Evolutionary conservation across 2,888 invertebrate genomes (phyloP).

Genomic region (Drosophila falleni): DNA sequence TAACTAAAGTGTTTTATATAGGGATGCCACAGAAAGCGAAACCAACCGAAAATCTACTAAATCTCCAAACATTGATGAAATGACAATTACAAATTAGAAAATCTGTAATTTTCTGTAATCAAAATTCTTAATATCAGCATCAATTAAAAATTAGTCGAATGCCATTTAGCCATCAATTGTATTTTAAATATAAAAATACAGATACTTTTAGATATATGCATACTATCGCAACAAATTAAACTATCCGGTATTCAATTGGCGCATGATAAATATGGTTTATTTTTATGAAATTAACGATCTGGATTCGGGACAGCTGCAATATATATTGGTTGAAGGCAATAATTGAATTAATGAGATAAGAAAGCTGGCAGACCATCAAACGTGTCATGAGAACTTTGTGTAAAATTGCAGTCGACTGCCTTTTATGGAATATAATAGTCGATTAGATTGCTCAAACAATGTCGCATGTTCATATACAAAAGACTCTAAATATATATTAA

Average conservation of each 20-base stretch:
- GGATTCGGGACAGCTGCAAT: slow-evolving; percentile 18
- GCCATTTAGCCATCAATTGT: too few species aligned
- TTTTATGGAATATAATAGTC: slow-evolving; percentile 46
- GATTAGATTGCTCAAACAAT: slow-evolving; percentile 60
- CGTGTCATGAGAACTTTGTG: slow-evolving; percentile 31
- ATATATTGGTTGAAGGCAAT: slow-evolving; percentile 19
- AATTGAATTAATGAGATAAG: slow-evolving; percentile 71
- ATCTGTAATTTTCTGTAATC: too few species aligned
- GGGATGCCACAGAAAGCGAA: too few species aligned
- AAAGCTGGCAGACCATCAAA: slow-evolving; percentile 41
- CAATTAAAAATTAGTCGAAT: too few species aligned
- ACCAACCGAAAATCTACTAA: too few species aligned
- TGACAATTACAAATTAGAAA: too few species aligned
- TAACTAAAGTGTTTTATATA: too few species aligned
- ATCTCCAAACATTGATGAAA: too few species aligned
- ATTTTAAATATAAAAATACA: too few species aligned
- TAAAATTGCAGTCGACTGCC: slow-evolving; percentile 50
- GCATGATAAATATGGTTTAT: background rate
- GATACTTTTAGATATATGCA: background rate
- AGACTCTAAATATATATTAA: slow-evolving; percentile 16
- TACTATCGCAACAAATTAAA: background rate
- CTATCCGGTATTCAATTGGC: background rate
- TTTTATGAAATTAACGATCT: slow-evolving; percentile 14
- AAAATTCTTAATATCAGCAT: too few species aligned
- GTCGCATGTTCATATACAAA: slow-evolving; percentile 28